Percentiles rank a stretch among this genome's conserved stretches.
Evolutionary conservation across 1,140 invertebrate species (phyloP).

Genomic region (Bemisia tabaci): DNA sequence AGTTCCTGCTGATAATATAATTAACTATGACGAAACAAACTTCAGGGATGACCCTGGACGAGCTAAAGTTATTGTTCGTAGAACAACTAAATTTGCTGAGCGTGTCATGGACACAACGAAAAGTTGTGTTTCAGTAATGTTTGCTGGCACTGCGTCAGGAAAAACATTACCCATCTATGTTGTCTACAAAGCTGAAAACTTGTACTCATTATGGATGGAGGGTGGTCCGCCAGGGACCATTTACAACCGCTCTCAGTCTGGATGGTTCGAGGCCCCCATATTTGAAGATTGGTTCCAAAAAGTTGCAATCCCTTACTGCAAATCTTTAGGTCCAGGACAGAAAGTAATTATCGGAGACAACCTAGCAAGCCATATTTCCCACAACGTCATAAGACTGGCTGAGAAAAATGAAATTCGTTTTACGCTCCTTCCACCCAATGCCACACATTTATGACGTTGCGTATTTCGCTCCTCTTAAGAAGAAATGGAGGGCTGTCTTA

Average conservation of each 20-base stretch:
- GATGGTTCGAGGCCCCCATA: conserved; percentile 24
- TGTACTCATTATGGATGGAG: conserved; percentile 27
- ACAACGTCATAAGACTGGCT: conserved; percentile 25
- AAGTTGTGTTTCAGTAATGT: conserved; percentile 13
- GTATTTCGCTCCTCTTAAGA: conserved; percentile 27
- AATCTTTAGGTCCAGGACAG: conserved; percentile 23
- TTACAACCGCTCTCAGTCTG: conserved; percentile 28
- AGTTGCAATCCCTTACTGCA: conserved; percentile 20
- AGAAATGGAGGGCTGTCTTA: conserved; percentile 26
- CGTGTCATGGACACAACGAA: conserved; percentile 15
- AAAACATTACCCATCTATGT: conserved; percentile 25
- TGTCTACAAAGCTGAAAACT: conserved; percentile 27
- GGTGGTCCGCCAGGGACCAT: conserved; percentile 22
- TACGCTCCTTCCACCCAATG: conserved; percentile 28
- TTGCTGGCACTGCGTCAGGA: conserved; percentile 11
- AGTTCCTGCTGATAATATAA: conserved; percentile 26
- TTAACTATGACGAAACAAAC: conserved; percentile 34
- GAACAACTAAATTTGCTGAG: conserved; percentile 25
- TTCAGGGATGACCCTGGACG: conserved; percentile 23
- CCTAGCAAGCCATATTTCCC: conserved; percentile 27
- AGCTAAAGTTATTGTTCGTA: conserved; percentile 26
- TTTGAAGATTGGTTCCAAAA: conserved; percentile 31
- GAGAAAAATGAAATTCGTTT: conserved; percentile 28
- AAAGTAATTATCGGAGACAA: conserved; percentile 30
- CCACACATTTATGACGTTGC: conserved; percentile 30